Evolutionary conservation across 2,113 vertebrate species (phyloP).

Genomic region (Larimichthys polyactis): DNA sequence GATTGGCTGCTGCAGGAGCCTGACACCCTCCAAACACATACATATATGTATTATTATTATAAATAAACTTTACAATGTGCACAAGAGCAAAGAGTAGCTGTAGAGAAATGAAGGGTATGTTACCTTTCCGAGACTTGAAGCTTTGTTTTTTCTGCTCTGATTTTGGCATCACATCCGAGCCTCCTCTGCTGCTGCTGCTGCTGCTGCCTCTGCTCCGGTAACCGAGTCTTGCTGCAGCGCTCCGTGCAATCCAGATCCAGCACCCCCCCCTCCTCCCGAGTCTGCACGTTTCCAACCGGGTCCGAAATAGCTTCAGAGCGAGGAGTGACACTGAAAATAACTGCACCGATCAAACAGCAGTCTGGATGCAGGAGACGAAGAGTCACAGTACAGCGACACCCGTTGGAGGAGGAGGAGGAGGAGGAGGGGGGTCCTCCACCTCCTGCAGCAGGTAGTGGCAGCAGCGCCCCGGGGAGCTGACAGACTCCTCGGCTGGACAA

Average conservation of each 20-base stretch:
- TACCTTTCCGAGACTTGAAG: constrained; percentile 70
- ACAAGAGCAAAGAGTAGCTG: neutral
- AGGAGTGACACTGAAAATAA: constrained; percentile 55
- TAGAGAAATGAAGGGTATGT: neutral
- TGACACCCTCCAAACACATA: constrained; percentile 23
- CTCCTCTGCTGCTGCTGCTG: constrained; percentile 10
- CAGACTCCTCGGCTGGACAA: constrained; percentile 24
- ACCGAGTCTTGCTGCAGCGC: constrained; percentile 55
- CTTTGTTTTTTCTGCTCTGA: constrained; percentile 58
- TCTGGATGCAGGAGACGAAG: constrained; percentile 24
- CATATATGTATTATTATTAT: neutral
- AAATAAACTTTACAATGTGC: constrained; percentile 31
- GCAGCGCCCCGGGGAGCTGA: constrained; percentile 14
- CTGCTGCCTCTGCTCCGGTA: constrained; percentile 4
- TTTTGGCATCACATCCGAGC: constrained; percentile 65
- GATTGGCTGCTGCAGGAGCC: constrained; percentile 35
- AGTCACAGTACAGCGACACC: constrained; percentile 61
- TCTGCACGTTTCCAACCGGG: neutral
- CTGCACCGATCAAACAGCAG: constrained; percentile 53
- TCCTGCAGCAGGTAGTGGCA: constrained; percentile 54
- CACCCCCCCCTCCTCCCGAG: too few species aligned
- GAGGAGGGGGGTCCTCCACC: constrained; percentile 15
- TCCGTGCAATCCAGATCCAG: constrained; percentile 43
- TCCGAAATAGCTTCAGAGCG: constrained; percentile 25
- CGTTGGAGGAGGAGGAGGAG: neutral